Base-by-base conservation (phyloP, 2,888 invertebrate species). In the Apamea anceps region DNA sequence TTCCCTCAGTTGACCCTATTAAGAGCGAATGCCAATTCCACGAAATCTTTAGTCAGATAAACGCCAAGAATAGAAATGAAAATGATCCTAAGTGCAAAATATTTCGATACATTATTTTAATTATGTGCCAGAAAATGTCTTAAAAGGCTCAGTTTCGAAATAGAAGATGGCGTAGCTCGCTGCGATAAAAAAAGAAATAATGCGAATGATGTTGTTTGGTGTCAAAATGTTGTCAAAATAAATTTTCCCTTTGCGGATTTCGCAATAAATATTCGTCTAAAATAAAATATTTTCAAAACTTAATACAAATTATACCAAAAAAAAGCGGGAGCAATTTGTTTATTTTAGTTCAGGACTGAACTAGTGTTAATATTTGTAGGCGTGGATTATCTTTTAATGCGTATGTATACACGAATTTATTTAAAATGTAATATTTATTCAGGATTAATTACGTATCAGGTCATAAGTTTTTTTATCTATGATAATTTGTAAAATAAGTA, bases 161-260 rank as follows among this genome's bases (percentile, higher is more conserved):
- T 13, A 21, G 57, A 42, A 42, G 28, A 74, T 48, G 57, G 54
- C 15, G 21, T 63, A 12, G 12, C 1, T 25, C 2, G 6, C n/a
- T 37, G 2, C 25, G 10, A 1, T 18, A 15, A 73, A 73, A 81
- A 48, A 76, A 6, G 21, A 25, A 10, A 48, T 2, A 18, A 48
- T 3, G n/a, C 0, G 32, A 32, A n/a, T 28, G 45, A 81, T 79
- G 81, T 79, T 79, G 15, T 65, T 32, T n/a, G 67, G 28, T 80
- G 77, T 82, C 78, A 82, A 70, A 80, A n/a, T 67, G 74, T 57
- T 72, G 79, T 87, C 86, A 83, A 84, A 84, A 77, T 71, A 80
- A 72, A 71, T 77, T 80, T 86, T 76, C 45, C 32, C 54, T 70
- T 82, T 85, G 75, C 54, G 71, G 57, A 82, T 84, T 82, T 87